Base-by-base conservation (phyloP, 2,888 invertebrate species). In the Mamestra brassicae region DNA sequence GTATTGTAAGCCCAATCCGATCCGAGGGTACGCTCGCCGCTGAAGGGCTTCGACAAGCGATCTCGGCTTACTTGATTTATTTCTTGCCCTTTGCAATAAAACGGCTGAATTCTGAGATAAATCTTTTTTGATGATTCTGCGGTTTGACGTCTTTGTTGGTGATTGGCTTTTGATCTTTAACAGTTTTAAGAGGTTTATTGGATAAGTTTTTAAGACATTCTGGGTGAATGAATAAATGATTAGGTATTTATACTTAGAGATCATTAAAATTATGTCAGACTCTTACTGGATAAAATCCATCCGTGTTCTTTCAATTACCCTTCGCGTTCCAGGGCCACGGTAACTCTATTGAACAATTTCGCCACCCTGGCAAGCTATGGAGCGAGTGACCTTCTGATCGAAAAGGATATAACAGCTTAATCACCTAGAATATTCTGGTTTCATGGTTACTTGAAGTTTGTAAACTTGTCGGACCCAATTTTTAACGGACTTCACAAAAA, bases 41-140 rank as follows among this genome's bases (percentile, higher is more conserved):
- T 68, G 74, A 76, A 80, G 81, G 85, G 85, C 71, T 76, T 80
- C 81, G 69, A 85, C 85, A 71, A 85, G 71, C 85, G 83, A 85
- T 85, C 73, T 69, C 71, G 65, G 67, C 70, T 67, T 68, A 69
- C 74, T 85, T 78, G 85, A 85, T 85, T 85, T 87, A 85, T 85
- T 86, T 76, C 76, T 71, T 78, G 76, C 76, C 82, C 75, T 81
- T 74, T 45, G 62, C 70, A 76, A 86, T 85, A 85, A 86, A 85
- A 85, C 66, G 77, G 62, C 71, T 58, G 81, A 84, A 61, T 73
- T 74, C 78, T 66, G 68, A 74, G 72, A 86, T 68, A 84, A 76
- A 83, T 80, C 50, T 73, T 76, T 83, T 85, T 78, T 72, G 85
- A 83, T 78, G 80, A 79, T 47, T 79, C 60, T 66, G 75, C 58